phyloP scores from a whole-genome alignment of 1,140 invertebrate species.

The Lordiphosa mommai region DNA sequence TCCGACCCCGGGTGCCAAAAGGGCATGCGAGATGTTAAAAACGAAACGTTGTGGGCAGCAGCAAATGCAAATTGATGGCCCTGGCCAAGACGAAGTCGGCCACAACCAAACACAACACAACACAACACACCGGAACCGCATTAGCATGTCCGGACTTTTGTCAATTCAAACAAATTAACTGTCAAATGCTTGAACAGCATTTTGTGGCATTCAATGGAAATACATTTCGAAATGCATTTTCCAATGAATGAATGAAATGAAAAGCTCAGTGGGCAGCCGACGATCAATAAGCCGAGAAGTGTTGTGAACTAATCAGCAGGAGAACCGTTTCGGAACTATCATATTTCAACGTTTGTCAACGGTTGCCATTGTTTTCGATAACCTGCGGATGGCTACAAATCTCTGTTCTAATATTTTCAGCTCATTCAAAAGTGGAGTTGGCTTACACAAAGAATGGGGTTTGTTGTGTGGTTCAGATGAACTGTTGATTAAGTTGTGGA shows the following conservation, averaged over 20 bases:
- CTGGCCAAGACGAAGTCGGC: constrained; percentile 43
- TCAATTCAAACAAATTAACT: constrained; percentile 72
- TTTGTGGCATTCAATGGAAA: constrained; percentile 55
- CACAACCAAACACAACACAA: constrained; percentile 41
- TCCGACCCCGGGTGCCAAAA: constrained; percentile 62
- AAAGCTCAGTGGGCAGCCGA: constrained; percentile 20
- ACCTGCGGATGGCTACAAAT: neutral
- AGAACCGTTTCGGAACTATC: constrained; percentile 46
- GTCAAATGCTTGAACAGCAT: constrained; percentile 55
- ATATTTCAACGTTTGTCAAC: constrained; percentile 66
- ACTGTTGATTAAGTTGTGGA: too few relatives aligned
- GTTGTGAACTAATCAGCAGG: constrained; percentile 22
- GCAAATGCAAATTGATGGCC: constrained; percentile 76
- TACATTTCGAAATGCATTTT: constrained; percentile 38
- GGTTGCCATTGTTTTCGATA: constrained; percentile 42
- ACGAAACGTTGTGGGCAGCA: constrained; percentile 39
- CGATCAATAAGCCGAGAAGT: too few relatives aligned
- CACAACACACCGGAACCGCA: constrained; percentile 65
- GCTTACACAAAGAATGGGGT: too few relatives aligned
- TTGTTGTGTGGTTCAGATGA: too few relatives aligned
- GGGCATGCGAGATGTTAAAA: constrained; percentile 44
- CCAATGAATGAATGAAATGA: constrained; percentile 34
- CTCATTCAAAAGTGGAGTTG: too few relatives aligned
- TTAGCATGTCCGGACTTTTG: constrained; percentile 63
- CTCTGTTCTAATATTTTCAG: constrained; percentile 35